Base-by-base conservation (phyloP, 2,113 vertebrate genomes). In the Triplophysa siluroides region DNA sequence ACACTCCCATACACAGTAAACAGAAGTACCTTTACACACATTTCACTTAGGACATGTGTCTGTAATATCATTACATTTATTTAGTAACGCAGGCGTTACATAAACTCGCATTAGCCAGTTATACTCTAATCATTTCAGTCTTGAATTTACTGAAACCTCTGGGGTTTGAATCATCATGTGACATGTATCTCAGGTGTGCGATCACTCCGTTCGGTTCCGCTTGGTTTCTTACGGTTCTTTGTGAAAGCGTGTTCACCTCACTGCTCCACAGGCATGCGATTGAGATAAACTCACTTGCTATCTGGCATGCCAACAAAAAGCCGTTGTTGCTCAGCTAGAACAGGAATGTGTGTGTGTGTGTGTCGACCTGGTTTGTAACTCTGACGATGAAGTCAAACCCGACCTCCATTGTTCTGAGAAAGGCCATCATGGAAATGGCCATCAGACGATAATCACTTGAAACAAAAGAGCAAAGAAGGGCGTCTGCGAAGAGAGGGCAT, bases 381-480 rank as follows among this genome's bases (percentile, higher is more conserved):
- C 54, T 45, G 43, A 43, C 8, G 9, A 41, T 12, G 38, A 19
- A 6, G 60, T 76, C 52, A 26, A 23, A 24, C 38, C 47, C 67
- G 38, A 11, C 52, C 45, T 61, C 56, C 60, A 70, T 81, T 81
- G 80, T 81, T 74, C 68, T 63, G 29, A 12, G 5, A 19, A 47
- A 23, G 33, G 5, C 45, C 19, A 16, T 47, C 33, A 76, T 76
- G 29, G 72, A 60, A 54, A 78, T 7, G 21, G 26, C 63, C 47
- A 33, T 67, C 62, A 21, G 54, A 67, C 13, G 33, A 19, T 45
- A 52, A 78, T 68, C 70, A 56, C 60, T 67, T 11, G 14, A 43
- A 19, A 47, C 62, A 70, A 68, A 21, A 67, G 74, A 54, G 68
- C 26, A 66, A 52, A 52, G 47, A 72, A 9, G 14, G 14, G 54